Conservation (phyloP, 2,113 vertebrate species). For the Cyprinodon variegatus region DNA sequence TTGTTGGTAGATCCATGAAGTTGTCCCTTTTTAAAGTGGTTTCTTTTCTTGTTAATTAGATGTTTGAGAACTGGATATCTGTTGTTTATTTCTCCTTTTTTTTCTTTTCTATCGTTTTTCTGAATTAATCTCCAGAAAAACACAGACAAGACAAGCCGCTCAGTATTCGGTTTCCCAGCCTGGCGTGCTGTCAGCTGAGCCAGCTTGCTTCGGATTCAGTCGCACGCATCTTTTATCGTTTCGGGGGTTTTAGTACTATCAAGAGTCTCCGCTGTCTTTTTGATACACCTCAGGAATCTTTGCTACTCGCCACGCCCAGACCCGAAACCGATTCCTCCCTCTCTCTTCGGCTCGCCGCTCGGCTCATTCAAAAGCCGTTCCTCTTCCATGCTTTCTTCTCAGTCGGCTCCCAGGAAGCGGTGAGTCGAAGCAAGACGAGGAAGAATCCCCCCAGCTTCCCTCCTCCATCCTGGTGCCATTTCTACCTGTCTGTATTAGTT, state of each 20-base stretch:
- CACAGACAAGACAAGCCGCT: conserved; percentile 6
- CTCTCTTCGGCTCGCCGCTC: conserved; percentile 18
- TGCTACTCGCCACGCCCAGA: conserved; percentile 58
- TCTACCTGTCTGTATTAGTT: conserved; percentile 37
- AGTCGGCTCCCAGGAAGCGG: neutral
- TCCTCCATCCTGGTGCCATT: conserved; percentile 80
- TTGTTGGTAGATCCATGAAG: conserved; percentile 30
- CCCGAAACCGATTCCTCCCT: conserved; percentile 17
- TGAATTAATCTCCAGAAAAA: conserved; percentile 5
- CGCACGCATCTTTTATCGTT: conserved; percentile 40
- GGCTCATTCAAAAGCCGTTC: neutral
- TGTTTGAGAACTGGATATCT: conserved; percentile 47
- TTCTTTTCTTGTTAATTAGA: conserved; percentile 82
- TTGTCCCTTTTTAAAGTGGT: conserved; percentile 46
- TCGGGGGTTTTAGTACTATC: conserved; percentile 16
- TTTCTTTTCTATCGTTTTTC: conserved; percentile 10
- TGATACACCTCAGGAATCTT: conserved; percentile 77
- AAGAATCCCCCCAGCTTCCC: conserved; percentile 18
- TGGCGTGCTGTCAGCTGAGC: conserved; percentile 64
- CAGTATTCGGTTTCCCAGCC: conserved; percentile 32
- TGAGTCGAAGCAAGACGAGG: conserved; percentile 24
- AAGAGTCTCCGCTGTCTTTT: conserved; percentile 63
- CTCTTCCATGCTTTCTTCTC: neutral
- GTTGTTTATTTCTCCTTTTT: conserved; percentile 6
- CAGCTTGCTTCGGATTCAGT: conserved; percentile 62